phyloP scores from a whole-genome alignment of 2,113 vertebrate species.

The Laticauda colubrina region DNA sequence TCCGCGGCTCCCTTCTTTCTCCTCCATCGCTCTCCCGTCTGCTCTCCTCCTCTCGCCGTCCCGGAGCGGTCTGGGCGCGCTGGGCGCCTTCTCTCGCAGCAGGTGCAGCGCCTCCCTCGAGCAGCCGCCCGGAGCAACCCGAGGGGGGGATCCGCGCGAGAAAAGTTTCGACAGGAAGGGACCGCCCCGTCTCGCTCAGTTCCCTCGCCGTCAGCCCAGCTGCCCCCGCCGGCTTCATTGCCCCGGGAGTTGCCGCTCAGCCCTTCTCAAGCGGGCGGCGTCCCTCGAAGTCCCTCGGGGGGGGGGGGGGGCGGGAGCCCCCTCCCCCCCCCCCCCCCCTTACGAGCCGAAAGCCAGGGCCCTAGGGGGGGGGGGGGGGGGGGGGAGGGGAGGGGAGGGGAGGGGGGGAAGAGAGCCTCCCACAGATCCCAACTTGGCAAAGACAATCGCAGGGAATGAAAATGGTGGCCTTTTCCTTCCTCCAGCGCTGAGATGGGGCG shows the following conservation, averaged over 20 bases:
- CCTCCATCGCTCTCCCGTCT: not conserved
- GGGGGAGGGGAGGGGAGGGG: fast-evolving
- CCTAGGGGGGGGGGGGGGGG: not conserved
- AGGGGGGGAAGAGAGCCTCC: not conserved
- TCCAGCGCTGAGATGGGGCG: not conserved
- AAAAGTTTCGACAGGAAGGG: constrained; percentile 75
- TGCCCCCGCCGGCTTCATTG: not conserved
- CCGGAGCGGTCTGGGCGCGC: not conserved
- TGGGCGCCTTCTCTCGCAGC: not conserved
- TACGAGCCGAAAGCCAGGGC: not conserved
- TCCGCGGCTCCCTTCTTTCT: constrained; percentile 5
- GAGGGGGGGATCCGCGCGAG: constrained; percentile 45
- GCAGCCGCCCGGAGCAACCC: not conserved
- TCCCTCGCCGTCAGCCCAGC: not conserved
- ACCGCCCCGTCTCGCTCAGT: constrained; percentile 62
- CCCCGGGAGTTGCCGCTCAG: not conserved
- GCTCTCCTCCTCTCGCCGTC: not conserved
- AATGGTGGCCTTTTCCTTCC: not conserved
- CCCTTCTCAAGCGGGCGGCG: not conserved
- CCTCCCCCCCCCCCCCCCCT: fast-evolving
- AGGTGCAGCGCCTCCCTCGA: not conserved
- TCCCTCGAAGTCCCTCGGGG: not conserved
- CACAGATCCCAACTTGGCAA: not conserved
- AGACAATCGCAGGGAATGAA: not conserved
- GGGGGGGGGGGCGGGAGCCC: not conserved